Base-by-base conservation (phyloP, 1,140 invertebrate species). In the Euura saliciscinereae region DNA sequence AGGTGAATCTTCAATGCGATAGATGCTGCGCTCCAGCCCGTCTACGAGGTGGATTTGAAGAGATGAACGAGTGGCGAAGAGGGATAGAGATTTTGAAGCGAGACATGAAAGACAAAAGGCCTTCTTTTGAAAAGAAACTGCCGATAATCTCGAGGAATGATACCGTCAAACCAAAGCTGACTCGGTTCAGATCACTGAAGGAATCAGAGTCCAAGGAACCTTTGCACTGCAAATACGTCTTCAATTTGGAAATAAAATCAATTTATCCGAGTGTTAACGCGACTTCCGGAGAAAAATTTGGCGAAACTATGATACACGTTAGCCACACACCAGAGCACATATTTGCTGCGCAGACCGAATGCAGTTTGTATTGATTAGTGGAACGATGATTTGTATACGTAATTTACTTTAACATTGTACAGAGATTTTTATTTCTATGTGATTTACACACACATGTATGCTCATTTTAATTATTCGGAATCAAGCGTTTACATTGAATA, bases 1-100 rank as follows among this genome's bases (percentile, higher is more conserved):
- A 72, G 71, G 64, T 72, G 44, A 72, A 51, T 72, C 71, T 72
- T 4, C 71, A 72, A 51, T 72, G 71, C 44, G 66, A 72, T 46
- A 72, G 66, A 72, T 51, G 44, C 13, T 44, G 67, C 45, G 71
- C 13, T 51, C 71, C 71, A 51, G 45, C 66, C 5, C 65, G 71
- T 43, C 11, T 72, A 42, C 44, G 71, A 66, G 64, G n/a, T 72
- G 45, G 45, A n/a, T 51, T 59, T 43, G 71, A 72, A 4, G 51
- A 59, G 51, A 59, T 59, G 51, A 59, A n/a, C 8, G 51, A 59
- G 3, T 59, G 51, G 51, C 51, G 51, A 59, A 59, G 13, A n/a
- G 51, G 6, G 3, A 59, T 59, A 11, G 51, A 59, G 51, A 8
- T 59, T 72, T 68, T 59, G 2, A 72, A 68, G 8, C 66, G 68